Conservation (phyloP, 2,888 invertebrate genomes). For the Tyria jacobaeae region DNA sequence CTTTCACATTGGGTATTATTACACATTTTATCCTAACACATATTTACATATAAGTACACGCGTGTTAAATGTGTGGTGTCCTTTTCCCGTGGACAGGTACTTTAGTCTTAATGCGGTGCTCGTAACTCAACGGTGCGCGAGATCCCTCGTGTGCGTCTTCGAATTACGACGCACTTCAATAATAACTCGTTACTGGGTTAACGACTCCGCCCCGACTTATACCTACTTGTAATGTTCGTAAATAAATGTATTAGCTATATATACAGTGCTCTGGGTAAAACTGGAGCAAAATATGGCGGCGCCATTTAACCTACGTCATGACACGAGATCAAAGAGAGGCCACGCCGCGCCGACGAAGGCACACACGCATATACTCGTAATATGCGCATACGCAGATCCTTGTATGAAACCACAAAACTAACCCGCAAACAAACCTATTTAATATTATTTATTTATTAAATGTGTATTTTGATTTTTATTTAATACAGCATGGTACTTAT, state of each 20-base stretch:
- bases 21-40: too few relatives aligned
- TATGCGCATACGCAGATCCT: not conserved
- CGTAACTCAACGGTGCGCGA: too few relatives aligned
- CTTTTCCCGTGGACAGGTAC: not conserved
- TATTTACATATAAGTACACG: not conserved
- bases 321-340: slow-evolving; percentile 18
- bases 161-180: slow-evolving; percentile 26
- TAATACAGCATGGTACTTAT: too few relatives aligned
- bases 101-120: slow-evolving; percentile 2
- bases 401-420: too few relatives aligned
- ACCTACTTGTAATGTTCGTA: slow-evolving; percentile 2
- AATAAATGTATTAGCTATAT: not conserved
- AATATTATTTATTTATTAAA: too few relatives aligned
- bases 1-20: too few relatives aligned
- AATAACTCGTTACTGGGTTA: slow-evolving; percentile 27
- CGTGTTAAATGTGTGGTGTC: not conserved
- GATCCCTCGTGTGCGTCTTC: slow-evolving; percentile 18
- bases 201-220: slow-evolving; percentile 19
- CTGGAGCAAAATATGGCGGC: slow-evolving; percentile 16
- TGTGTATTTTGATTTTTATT: too few relatives aligned
- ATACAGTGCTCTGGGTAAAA: slow-evolving; percentile 8
- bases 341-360: not conserved
- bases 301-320: slow-evolving; percentile 16
- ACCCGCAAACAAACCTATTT: not conserved
- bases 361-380: not conserved